Conservation (phyloP, 2,797 vertebrate genomes). For the Crax fasciolata region DNA sequence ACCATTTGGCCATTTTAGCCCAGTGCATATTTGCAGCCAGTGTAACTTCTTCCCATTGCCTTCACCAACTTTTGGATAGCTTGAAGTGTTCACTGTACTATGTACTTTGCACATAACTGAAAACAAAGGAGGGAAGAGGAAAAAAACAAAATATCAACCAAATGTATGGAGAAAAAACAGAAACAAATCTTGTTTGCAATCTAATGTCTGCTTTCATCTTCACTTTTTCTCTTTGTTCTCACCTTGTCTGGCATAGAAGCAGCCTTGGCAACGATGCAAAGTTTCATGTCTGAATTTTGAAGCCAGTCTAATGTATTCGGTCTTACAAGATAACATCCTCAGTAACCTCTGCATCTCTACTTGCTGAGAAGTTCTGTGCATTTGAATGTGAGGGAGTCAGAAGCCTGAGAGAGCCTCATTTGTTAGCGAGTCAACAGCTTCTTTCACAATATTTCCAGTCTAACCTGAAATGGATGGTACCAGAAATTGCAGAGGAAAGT, state of each 20-base stretch:
- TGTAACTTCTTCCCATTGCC: neutral
- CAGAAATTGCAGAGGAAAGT: slow-evolving; percentile 1
- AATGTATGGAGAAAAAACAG: neutral
- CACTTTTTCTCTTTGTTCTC: slow-evolving; percentile 24
- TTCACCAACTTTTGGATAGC: slow-evolving; percentile 1
- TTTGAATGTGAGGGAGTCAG: neutral
- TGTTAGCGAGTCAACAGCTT: neutral
- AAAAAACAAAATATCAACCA: neutral
- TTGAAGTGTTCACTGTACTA: neutral
- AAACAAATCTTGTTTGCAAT: neutral
- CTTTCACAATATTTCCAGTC: slow-evolving; percentile 56
- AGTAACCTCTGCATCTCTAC: neutral
- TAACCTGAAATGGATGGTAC: slow-evolving; percentile 41
- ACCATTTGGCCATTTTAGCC: neutral
- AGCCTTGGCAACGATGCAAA: neutral
- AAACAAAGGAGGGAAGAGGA: neutral
- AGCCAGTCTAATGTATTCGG: neutral
- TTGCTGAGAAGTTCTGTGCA: neutral
- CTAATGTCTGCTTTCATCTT: neutral
- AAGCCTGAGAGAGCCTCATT: neutral
- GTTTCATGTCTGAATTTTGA: slow-evolving; percentile 25
- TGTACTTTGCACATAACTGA: neutral
- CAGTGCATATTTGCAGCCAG: neutral
- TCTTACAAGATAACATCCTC: neutral
- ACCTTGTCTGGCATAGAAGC: neutral